Conservation (phyloP, 2,888 invertebrate species). For the Boloria selene region DNA sequence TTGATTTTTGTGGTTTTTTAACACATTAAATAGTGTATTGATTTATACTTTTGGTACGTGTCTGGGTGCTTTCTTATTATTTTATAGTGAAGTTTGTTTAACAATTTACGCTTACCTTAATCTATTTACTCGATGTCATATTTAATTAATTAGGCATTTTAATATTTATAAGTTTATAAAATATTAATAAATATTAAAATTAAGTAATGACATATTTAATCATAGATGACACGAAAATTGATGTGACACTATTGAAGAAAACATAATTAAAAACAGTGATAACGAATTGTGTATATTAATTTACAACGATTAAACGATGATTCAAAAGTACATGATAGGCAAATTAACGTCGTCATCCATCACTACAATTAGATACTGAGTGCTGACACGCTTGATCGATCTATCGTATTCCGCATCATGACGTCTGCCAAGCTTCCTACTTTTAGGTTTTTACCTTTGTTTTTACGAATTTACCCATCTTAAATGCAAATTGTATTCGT, state of each 20-base stretch:
- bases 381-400: slow-evolving; percentile 42
- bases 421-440: slow-evolving; percentile 61
- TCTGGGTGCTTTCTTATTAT: slow-evolving; percentile 14
- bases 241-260: background rate
- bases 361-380: slow-evolving; percentile 33
- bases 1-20: slow-evolving; percentile 50
- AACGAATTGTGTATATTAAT: background rate
- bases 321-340: slow-evolving; percentile 9
- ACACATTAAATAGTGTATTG: slow-evolving; percentile 33
- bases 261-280: background rate
- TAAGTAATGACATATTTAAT: too few relatives aligned
- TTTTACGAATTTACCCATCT: slow-evolving; percentile 16
- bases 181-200: too few relatives aligned
- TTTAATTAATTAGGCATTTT: background rate
- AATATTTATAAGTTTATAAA: too few relatives aligned
- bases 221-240: background rate
- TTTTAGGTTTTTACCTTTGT: slow-evolving; percentile 28
- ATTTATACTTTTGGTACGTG: slow-evolving; percentile 39
- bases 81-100: background rate
- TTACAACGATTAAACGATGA: background rate
- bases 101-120: slow-evolving; percentile 1
- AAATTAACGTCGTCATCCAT: slow-evolving; percentile 23
- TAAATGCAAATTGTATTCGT: slow-evolving; percentile 9
- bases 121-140: background rate
- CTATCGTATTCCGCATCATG: slow-evolving; percentile 59